phyloP scores from a whole-genome alignment of 2,797 vertebrate species.

The Chelon labrosus region DNA sequence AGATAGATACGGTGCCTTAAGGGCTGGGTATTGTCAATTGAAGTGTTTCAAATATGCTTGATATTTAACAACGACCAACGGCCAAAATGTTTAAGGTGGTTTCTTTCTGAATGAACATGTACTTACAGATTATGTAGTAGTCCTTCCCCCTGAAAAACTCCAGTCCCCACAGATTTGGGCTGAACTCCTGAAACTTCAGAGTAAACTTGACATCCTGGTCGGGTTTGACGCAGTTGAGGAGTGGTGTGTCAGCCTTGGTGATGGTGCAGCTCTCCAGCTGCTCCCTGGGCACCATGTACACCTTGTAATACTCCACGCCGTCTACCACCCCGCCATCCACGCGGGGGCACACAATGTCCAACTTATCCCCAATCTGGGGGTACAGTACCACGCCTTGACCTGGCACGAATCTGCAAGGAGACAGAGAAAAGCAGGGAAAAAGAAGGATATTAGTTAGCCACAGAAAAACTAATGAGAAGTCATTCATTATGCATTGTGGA shows the following conservation, averaged over 20 bases:
- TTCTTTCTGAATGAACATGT: slow-evolving; percentile 24
- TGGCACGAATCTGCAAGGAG: slow-evolving; percentile 90
- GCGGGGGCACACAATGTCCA: slow-evolving; percentile 99
- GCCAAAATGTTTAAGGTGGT: slow-evolving; percentile 6
- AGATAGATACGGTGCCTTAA: no score
- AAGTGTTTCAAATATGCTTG: no score
- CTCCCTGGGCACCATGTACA: slow-evolving; percentile 97
- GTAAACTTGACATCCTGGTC: slow-evolving; percentile 99
- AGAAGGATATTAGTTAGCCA: slow-evolving; percentile 39
- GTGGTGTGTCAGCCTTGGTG: slow-evolving; percentile 95
- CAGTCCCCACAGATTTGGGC: slow-evolving; percentile 97
- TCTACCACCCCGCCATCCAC: slow-evolving; percentile 92
- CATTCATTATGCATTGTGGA: slow-evolving; percentile 47
- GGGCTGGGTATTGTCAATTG: no score
- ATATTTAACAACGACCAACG: no score
- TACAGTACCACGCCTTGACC: slow-evolving; percentile 98
- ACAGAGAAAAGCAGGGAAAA: slow-evolving; percentile 10
- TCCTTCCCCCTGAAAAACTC: slow-evolving; percentile 97
- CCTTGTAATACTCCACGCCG: slow-evolving; percentile 97
- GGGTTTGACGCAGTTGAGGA: slow-evolving; percentile 97
- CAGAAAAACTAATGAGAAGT: slow-evolving; percentile 32
- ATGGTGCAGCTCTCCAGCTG: slow-evolving; percentile 97
- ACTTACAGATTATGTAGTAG: slow-evolving; percentile 99
- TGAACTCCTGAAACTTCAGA: slow-evolving; percentile 99
- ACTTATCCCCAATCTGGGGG: slow-evolving; percentile 98